Conservation (phyloP, 2,888 invertebrate genomes). For the Pecten maximus region DNA sequence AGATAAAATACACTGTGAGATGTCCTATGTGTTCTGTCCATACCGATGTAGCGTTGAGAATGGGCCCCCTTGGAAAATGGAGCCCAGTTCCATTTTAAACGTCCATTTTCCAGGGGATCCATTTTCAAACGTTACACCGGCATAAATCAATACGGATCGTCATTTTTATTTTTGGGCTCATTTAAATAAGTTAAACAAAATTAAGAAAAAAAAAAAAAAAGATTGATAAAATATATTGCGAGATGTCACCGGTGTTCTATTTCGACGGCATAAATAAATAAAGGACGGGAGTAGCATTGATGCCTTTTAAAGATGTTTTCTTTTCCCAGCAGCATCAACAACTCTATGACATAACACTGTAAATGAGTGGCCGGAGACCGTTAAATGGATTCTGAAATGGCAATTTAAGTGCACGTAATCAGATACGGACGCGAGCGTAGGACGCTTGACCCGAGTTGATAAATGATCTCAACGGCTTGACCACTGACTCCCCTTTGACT, state of each 20-base stretch:
- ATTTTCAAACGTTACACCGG: no score
- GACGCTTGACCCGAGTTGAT: not conserved
- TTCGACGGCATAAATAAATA: not conserved
- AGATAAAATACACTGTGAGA: not conserved
- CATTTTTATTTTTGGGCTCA: no score
- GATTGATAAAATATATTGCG: no score
- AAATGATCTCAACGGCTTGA: slow-evolving; percentile 1
- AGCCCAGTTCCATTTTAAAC: no score
- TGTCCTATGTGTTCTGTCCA: not conserved
- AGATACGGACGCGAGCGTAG: not conserved
- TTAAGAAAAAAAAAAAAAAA: no score
- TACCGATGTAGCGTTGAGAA: no score
- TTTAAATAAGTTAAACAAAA: no score
- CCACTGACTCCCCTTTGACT: slow-evolving; percentile 18
- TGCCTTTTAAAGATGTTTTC: not conserved
- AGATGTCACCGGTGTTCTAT: not conserved
- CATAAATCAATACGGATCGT: no score
- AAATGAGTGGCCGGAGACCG: not conserved
- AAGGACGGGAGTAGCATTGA: not conserved
- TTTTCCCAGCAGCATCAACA: not conserved
- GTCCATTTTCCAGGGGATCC: no score
- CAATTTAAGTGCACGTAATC: slow-evolving; percentile 15
- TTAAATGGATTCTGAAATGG: slow-evolving; percentile 30
- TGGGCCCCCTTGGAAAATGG: no score
- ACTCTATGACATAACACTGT: not conserved